These are phyloP conservation scores for Ectemnius lituratus DNA, from an alignment of 2,888 invertebrate genomes.

Conservation along the genomic window DNA sequence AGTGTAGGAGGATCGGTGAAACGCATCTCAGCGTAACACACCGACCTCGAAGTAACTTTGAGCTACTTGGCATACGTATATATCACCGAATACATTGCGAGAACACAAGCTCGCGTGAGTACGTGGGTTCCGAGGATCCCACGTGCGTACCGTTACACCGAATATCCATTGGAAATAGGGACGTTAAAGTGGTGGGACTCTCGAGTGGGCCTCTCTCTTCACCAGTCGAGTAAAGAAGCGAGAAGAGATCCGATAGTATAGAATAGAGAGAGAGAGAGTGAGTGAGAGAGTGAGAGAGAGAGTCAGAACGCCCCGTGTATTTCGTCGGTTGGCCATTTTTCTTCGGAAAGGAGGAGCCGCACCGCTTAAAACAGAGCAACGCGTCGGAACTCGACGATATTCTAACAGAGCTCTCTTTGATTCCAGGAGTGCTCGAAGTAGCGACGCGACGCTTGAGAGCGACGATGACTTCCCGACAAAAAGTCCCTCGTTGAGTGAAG, in stretches of 20 bases:
- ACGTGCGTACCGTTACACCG: conserved; percentile 31
- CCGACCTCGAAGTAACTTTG: not conserved
- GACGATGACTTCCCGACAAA: not conserved
- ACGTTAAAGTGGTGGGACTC: conserved; percentile 16
- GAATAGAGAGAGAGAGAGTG: too few relatives aligned
- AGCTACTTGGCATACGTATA: too few relatives aligned
- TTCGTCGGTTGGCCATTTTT: not conserved
- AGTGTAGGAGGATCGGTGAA: not conserved
- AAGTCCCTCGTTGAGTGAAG: conserved; percentile 3
- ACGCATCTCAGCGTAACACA: not conserved
- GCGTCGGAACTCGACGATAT: conserved; percentile 40
- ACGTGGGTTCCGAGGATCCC: not conserved
- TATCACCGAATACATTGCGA: too few relatives aligned
- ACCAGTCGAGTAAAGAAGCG: not conserved
- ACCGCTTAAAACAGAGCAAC: not conserved
- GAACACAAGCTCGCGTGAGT: not conserved
- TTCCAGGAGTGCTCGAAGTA: conserved; percentile 28
- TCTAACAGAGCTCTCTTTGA: conserved; percentile 51
- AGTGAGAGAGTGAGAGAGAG: too few relatives aligned
- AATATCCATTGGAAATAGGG: conserved; percentile 17
- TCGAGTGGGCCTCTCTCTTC: conserved; percentile 15
- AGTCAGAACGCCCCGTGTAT: not conserved
- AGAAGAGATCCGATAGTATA: not conserved
- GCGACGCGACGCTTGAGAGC: conserved; percentile 26
- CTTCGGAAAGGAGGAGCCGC: not conserved